These are phyloP conservation scores for Drosophila atripex DNA, from an alignment of 2,888 invertebrate species.

Conservation along the genomic window DNA sequence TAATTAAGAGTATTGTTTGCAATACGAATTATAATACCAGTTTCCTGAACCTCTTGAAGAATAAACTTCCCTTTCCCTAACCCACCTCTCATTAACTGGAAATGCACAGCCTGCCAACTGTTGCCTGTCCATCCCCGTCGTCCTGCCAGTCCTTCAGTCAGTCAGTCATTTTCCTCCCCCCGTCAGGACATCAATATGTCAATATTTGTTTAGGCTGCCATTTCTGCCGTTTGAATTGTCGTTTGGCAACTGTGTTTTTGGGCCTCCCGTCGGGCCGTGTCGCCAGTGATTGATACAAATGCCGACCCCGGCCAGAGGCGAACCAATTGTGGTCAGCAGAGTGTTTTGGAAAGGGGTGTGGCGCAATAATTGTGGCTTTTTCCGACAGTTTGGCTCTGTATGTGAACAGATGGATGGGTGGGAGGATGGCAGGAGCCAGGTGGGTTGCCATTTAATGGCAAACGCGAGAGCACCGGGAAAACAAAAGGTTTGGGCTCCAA, in stretches of 20 bases:
- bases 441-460: constrained; percentile 65
- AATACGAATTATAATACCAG: too few species aligned
- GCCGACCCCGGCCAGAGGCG: constrained; percentile 34
- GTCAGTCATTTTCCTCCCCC: constrained; percentile 23
- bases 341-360: constrained; percentile 23
- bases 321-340: constrained; percentile 65
- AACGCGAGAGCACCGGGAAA: constrained; percentile 62
- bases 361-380: constrained; percentile 70
- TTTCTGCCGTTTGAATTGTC: constrained; percentile 61
- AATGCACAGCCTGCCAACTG: constrained; percentile 51
- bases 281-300: constrained; percentile 73
- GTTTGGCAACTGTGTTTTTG: constrained; percentile 68
- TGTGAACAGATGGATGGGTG: constrained; percentile 25
- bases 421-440: constrained; percentile 5
- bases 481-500: not conserved
- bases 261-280: constrained; percentile 22
- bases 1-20: too few species aligned
- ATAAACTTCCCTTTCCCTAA: not conserved
- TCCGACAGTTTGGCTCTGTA: constrained; percentile 59
- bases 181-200: constrained; percentile 38
- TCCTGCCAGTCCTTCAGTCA: constrained; percentile 21
- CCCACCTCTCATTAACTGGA: constrained; percentile 17
- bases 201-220: constrained; percentile 69
- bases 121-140: constrained; percentile 25
- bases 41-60: not conserved